Evolutionary conservation across 2,113 vertebrate species (phyloP).

Genomic region (Eulacestoma nigropectus): DNA sequence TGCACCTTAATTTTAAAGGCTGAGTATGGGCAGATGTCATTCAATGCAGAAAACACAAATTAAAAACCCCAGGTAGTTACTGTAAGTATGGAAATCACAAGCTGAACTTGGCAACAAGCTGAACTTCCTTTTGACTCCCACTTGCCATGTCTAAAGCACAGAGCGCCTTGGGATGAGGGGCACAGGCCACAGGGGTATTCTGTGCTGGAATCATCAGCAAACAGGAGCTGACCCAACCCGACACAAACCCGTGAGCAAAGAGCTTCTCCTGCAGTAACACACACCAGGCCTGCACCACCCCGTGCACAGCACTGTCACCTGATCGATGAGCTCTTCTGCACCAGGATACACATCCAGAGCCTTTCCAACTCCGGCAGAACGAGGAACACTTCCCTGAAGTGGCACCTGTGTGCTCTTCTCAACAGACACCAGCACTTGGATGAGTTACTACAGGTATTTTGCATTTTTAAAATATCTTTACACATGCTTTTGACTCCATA

Average conservation of each 20-base stretch:
- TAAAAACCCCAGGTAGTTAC: neutral
- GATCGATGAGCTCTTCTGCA: rapidly evolving
- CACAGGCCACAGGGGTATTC: neutral
- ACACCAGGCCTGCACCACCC: neutral
- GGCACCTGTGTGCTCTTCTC: neutral
- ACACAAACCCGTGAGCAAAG: neutral
- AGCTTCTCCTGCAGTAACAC: neutral
- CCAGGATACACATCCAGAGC: neutral
- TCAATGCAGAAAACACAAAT: neutral
- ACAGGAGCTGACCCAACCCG: neutral
- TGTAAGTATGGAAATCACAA: neutral
- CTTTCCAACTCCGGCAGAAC: neutral
- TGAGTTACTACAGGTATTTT: neutral
- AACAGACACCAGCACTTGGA: neutral
- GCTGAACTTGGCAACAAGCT: neutral
- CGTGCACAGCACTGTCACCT: neutral
- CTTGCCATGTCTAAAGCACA: rapidly evolving
- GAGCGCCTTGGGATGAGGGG: neutral
- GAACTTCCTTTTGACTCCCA: neutral
- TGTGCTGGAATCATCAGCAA: neutral
- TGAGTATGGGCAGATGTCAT: neutral
- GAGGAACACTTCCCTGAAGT: neutral
- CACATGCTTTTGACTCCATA: rapidly evolving
- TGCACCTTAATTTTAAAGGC: neutral
- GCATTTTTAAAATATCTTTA: neutral